These are phyloP conservation scores for Strix occidentalis DNA, from an alignment of 2,797 vertebrate species.

Conservation along the genomic window DNA sequence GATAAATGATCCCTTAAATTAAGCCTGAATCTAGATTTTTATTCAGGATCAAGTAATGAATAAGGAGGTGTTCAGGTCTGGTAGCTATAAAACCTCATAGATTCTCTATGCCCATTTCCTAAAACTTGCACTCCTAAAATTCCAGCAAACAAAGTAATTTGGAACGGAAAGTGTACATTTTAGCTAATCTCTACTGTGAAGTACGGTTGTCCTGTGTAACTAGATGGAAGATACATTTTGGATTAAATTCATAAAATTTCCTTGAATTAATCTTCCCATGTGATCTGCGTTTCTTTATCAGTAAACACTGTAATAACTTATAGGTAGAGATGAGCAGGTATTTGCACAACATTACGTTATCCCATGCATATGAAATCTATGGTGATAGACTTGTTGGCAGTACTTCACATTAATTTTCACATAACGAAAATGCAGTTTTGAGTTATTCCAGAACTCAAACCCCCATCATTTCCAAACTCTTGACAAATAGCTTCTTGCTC, in stretches of 20 bases:
- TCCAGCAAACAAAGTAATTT: background rate
- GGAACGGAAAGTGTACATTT: background rate
- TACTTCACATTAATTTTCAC: background rate
- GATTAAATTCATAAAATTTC: background rate
- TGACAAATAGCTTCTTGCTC: background rate
- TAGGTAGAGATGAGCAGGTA: background rate
- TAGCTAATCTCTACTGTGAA: background rate
- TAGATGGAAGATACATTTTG: background rate
- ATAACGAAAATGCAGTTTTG: background rate
- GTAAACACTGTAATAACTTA: background rate
- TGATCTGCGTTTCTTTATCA: background rate
- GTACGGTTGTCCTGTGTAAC: background rate
- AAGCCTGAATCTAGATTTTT: background rate
- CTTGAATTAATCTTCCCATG: background rate
- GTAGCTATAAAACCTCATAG: background rate
- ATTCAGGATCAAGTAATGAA: background rate
- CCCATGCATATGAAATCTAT: background rate
- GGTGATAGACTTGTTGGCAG: background rate
- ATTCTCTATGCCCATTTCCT: background rate
- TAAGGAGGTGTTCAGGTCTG: background rate
- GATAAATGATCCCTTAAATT: background rate
- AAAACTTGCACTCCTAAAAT: background rate
- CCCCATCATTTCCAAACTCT: background rate
- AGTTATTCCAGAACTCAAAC: background rate
- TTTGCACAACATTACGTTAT: background rate